These are phyloP conservation scores for Drosophila neutralis DNA, from an alignment of 2,888 invertebrate species.

Conservation along the genomic window DNA sequence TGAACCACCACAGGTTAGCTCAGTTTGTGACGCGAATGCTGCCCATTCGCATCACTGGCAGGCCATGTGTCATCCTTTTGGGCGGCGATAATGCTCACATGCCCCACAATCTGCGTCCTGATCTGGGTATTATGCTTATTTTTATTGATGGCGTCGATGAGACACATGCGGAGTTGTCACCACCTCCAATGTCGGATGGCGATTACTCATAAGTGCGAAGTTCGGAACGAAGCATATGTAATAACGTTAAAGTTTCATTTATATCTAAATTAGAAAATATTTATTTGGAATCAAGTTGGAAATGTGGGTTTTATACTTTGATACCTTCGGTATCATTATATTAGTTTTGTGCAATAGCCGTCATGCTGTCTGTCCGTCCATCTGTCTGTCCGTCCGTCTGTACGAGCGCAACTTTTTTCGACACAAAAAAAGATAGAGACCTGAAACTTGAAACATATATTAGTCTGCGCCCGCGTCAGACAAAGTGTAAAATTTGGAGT, in stretches of 20 bases:
- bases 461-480: too few relatives aligned
- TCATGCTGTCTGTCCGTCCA: too few relatives aligned
- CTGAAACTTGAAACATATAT: too few relatives aligned
- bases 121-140: conserved; percentile 56
- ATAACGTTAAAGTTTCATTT: background rate
- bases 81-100: conserved; percentile 59
- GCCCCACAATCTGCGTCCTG: conserved; percentile 57
- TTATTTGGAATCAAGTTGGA: background rate
- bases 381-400: too few relatives aligned
- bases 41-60: conserved; percentile 31
- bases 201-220: conserved; percentile 34
- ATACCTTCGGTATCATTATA: background rate
- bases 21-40: conserved; percentile 52
- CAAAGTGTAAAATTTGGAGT: too few relatives aligned
- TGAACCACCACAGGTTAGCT: conserved; percentile 39
- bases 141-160: conserved; percentile 62
- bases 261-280: background rate
- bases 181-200: conserved; percentile 28
- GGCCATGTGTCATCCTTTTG: conserved; percentile 55
- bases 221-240: background rate
- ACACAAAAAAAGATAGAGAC: too few relatives aligned
- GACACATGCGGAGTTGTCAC: conserved; percentile 21
- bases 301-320: background rate
- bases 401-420: too few relatives aligned
- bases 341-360: too few relatives aligned